A percentile compares a stretch with the other conserved stretches of the same genome.
Conservation (phyloP, 2,888 invertebrate genomes). For the Drosophila setosimentum region DNA sequence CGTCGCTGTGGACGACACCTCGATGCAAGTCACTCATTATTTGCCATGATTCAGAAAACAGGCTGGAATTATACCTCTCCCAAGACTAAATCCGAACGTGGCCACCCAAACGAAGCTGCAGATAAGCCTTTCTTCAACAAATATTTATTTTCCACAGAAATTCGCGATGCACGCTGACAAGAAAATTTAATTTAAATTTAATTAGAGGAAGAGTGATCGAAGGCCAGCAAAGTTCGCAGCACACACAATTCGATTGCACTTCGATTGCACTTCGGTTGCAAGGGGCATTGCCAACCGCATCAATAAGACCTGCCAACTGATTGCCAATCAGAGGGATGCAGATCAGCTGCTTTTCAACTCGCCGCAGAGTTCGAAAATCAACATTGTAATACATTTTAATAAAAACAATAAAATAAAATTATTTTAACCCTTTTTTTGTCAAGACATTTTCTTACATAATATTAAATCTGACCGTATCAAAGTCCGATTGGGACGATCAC, state of each 20-base stretch:
- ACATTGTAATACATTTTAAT: neutral
- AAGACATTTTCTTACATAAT: neutral
- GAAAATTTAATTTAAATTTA: no score
- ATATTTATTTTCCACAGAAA: neutral
- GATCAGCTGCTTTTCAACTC: neutral
- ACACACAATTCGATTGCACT: neutral
- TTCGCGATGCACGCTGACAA: neutral
- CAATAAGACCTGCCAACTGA: neutral
- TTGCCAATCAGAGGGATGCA: neutral
- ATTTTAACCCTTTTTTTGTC: neutral
- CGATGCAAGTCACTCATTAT: neutral
- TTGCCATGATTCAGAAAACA: no score
- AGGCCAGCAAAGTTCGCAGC: neutral
- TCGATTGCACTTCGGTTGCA: neutral
- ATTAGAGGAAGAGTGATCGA: neutral
- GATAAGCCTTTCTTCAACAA: no score
- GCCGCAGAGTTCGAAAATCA: neutral
- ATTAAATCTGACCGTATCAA: neutral
- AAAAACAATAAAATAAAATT: neutral
- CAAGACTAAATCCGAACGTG: no score
- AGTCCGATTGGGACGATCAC: neutral
- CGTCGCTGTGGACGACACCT: neutral
- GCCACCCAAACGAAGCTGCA: no score
- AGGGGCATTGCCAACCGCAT: neutral
- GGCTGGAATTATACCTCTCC: no score